phyloP scores from a whole-genome alignment of 1,140 invertebrate genomes.

The Amyelois transitella region DNA sequence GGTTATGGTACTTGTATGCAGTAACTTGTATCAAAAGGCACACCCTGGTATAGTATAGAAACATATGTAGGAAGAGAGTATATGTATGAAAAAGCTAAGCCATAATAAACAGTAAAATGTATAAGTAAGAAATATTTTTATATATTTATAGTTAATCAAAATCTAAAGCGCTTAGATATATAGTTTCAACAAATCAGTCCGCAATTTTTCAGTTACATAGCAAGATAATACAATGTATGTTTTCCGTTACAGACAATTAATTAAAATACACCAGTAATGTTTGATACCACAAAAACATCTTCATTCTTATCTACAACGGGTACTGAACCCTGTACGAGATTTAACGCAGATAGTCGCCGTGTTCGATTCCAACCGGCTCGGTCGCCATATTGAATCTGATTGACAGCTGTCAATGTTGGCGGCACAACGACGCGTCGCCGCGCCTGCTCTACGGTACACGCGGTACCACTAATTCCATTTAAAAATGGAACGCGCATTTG shows the following conservation, averaged over 20 bases:
- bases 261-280: slow-evolving; percentile 8
- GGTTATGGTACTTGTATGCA: no score
- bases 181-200: neutral
- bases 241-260: slow-evolving; percentile 11
- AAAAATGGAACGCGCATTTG: slow-evolving; percentile 19
- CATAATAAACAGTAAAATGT: no score
- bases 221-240: neutral
- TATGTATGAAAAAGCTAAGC: no score
- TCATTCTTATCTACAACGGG: slow-evolving; percentile 47
- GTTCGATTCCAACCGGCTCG: slow-evolving; percentile 48
- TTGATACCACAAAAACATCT: slow-evolving; percentile 6
- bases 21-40: no score
- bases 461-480: slow-evolving; percentile 37
- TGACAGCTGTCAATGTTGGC: slow-evolving; percentile 73
- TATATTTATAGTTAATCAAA: no score
- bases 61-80: no score
- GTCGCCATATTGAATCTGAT: slow-evolving; percentile 70
- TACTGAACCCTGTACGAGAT: slow-evolving; percentile 51
- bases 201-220: neutral
- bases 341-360: slow-evolving; percentile 49
- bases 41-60: no score
- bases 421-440: slow-evolving; percentile 64
- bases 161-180: no score
- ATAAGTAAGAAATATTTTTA: no score
- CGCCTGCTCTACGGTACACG: slow-evolving; percentile 46